phyloP scores from a whole-genome alignment of 2,888 invertebrate genomes.

The Macroteleia sp. region DNA sequence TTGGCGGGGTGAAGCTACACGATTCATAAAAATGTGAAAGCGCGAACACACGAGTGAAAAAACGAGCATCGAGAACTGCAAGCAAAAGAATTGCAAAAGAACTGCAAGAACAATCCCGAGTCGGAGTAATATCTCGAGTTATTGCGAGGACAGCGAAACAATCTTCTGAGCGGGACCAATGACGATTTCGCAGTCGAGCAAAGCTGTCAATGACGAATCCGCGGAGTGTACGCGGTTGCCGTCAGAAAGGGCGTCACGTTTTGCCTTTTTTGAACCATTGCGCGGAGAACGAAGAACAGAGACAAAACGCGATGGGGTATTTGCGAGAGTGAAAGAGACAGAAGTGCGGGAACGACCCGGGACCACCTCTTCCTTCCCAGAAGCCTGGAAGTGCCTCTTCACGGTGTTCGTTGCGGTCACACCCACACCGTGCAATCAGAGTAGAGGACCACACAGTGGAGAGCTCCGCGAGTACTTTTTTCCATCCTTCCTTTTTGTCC shows the following conservation, averaged over 20 bases:
- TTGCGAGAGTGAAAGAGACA: neutral
- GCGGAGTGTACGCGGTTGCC: constrained; percentile 51
- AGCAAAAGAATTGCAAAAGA: constrained; percentile 5
- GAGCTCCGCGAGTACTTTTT: constrained; percentile 63
- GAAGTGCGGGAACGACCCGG: constrained; percentile 43
- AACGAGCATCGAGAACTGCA: neutral
- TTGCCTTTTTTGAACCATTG: constrained; percentile 65
- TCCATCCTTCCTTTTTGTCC: constrained; percentile 43
- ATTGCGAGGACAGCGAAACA: constrained; percentile 44
- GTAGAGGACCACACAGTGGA: constrained; percentile 69
- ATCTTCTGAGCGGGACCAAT: constrained; percentile 65
- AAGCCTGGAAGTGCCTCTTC: constrained; percentile 75
- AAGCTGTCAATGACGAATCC: constrained; percentile 55
- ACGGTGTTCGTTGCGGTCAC: constrained; percentile 76
- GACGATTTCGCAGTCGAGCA: constrained; percentile 65
- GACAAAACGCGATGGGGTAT: neutral
- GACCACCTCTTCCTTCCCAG: constrained; percentile 70
- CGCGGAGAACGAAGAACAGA: constrained; percentile 3
- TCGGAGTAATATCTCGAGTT: constrained; percentile 32
- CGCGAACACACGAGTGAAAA: neutral
- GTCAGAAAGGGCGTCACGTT: constrained; percentile 65
- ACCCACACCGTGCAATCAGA: constrained; percentile 70
- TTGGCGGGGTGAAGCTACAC: too few species aligned
- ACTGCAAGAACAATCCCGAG: constrained; percentile 22
- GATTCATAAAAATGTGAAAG: neutral